Evolutionary conservation across 2,888 invertebrate species (phyloP).

Genomic region (Lacanobia wlatinum): DNA sequence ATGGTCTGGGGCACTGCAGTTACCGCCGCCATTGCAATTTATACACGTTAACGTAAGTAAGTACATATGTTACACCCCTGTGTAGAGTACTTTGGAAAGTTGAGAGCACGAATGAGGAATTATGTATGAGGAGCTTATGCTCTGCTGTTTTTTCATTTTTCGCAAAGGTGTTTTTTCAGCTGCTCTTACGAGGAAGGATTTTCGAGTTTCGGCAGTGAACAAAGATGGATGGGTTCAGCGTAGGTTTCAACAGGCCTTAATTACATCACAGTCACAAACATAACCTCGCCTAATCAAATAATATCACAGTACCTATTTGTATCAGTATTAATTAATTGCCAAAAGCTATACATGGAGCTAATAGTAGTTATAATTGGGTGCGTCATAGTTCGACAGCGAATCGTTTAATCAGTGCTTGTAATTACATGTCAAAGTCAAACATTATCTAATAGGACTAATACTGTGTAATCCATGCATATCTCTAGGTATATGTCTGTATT

Average conservation of each 20-base stretch:
- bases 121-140: conserved; percentile 29
- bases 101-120: conserved; percentile 33
- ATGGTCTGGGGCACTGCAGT: conserved; percentile 74
- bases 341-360: neutral
- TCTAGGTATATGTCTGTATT: neutral
- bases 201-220: neutral
- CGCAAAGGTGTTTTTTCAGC: neutral
- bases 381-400: conserved; percentile 45
- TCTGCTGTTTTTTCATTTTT: conserved; percentile 19
- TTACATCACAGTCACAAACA: conserved; percentile 5
- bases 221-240: neutral
- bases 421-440: conserved; percentile 68
- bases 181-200: neutral
- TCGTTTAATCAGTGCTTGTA: conserved; percentile 64
- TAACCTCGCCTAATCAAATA: conserved; percentile 4
- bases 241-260: neutral
- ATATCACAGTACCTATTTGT: conserved; percentile 1
- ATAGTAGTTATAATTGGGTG: conserved; percentile 48
- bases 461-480: conserved; percentile 23
- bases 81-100: conserved; percentile 31
- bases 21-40: conserved; percentile 69
- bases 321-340: conserved; percentile 26
- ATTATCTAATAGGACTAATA: conserved; percentile 42
- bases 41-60: conserved; percentile 60
- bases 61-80: conserved; percentile 53